Evolutionary conservation across 1,140 invertebrate species (phyloP).

Genomic region (Tribolium madens): DNA sequence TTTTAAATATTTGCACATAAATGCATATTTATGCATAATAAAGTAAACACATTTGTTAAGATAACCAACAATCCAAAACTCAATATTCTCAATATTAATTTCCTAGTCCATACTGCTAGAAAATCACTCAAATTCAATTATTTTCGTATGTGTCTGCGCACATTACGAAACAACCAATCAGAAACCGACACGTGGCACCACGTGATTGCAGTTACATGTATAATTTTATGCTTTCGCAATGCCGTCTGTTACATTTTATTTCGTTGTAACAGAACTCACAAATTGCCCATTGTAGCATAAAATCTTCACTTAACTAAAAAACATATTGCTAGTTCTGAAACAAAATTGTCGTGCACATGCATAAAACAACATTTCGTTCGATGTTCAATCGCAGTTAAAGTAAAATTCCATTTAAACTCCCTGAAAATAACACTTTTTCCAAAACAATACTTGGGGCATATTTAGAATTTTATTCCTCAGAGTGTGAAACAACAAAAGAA

Average conservation of each 20-base stretch:
- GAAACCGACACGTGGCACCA: too few relatives aligned
- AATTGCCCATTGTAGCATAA: background rate
- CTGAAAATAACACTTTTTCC: background rate
- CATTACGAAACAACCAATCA: too few relatives aligned
- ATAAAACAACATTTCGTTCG: background rate
- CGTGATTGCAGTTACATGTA: too few relatives aligned
- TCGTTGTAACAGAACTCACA: too few relatives aligned
- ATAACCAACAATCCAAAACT: background rate
- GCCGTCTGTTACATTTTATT: too few relatives aligned
- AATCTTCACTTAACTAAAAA: background rate
- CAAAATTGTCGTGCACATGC: background rate
- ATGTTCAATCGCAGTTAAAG: background rate
- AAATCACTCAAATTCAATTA: too few relatives aligned
- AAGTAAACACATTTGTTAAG: background rate
- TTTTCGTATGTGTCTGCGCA: too few relatives aligned
- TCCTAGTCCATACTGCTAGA: too few relatives aligned
- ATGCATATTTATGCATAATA: background rate
- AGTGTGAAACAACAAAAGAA: constrained; percentile 17
- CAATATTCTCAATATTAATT: background rate
- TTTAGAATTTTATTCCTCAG: constrained; percentile 11
- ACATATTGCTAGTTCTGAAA: background rate
- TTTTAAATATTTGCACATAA: background rate
- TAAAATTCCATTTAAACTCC: background rate
- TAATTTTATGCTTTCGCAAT: too few relatives aligned
- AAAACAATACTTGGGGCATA: constrained; percentile 19